phyloP scores from a whole-genome alignment of 2,888 invertebrate genomes.

The Synanthedon myopaeformis region DNA sequence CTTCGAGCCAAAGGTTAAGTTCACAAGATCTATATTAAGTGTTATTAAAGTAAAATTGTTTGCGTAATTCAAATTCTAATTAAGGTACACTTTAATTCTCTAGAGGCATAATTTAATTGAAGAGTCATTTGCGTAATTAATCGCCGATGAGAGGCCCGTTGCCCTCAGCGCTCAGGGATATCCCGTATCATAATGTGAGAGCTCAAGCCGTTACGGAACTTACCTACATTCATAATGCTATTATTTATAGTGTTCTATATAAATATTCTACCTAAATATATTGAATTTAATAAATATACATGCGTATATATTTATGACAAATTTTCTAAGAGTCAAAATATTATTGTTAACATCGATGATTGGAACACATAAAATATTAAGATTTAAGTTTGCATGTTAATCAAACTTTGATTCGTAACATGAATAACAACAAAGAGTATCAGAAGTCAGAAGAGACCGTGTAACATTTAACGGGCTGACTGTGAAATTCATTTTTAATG shows the following conservation, averaged over 20 bases:
- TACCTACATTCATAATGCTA: not conserved
- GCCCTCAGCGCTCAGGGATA: slow-evolving; percentile 4
- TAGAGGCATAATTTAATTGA: slow-evolving; percentile 7
- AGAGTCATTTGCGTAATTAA: slow-evolving; percentile 10
- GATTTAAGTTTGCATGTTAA: too few species aligned
- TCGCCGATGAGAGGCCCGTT: slow-evolving; percentile 6
- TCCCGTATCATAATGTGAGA: slow-evolving; percentile 1
- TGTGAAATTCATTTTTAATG: too few species aligned
- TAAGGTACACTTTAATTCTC: not conserved
- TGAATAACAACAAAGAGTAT: too few species aligned
- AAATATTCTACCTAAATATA: not conserved
- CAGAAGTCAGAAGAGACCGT: too few species aligned
- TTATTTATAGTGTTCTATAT: not conserved
- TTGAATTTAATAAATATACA: too few species aligned
- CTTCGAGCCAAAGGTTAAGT: too few species aligned
- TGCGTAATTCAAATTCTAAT: not conserved
- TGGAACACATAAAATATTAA: too few species aligned
- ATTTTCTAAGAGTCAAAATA: too few species aligned
- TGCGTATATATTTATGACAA: too few species aligned
- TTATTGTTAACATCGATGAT: too few species aligned
- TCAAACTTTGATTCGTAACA: too few species aligned
- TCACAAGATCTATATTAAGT: not conserved
- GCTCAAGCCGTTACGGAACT: not conserved
- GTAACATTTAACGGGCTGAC: too few species aligned
- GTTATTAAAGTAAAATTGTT: not conserved